These are phyloP conservation scores for Triplophysa dalaica DNA, from an alignment of 2,113 vertebrate genomes.

Conservation along the genomic window DNA sequence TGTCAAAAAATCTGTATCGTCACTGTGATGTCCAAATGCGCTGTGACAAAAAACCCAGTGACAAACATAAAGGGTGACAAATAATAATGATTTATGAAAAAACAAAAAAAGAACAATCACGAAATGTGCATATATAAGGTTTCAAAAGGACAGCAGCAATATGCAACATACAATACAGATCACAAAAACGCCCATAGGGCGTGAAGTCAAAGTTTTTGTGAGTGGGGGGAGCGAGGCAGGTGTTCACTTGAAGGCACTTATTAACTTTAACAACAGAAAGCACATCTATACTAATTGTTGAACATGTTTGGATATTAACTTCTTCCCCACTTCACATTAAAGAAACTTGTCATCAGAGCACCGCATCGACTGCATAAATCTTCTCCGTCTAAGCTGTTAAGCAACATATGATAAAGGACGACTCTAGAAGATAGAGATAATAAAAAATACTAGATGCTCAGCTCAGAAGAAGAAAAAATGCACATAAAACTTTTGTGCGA, in stretches of 20 bases:
- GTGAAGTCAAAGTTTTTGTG: not conserved
- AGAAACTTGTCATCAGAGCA: not conserved
- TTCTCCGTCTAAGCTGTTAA: too few species aligned
- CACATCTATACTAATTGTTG: conserved; percentile 18
- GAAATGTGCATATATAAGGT: too few species aligned
- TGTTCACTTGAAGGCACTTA: conserved; percentile 19
- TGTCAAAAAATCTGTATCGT: too few species aligned
- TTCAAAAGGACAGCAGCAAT: too few species aligned
- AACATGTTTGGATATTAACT: conserved; percentile 18
- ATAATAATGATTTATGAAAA: too few species aligned
- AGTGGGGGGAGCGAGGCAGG: not conserved
- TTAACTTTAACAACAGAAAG: conserved; percentile 33
- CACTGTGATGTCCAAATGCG: too few species aligned
- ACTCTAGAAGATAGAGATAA: not conserved
- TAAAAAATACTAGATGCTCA: not conserved
- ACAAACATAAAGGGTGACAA: too few species aligned
- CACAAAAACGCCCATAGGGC: not conserved
- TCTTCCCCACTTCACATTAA: conserved; percentile 7
- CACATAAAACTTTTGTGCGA: too few species aligned
- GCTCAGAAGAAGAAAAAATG: not conserved
- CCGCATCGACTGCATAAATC: not conserved
- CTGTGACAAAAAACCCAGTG: too few species aligned
- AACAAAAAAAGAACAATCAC: too few species aligned
- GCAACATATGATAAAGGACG: not conserved
- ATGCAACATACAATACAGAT: too few species aligned